Conservation (phyloP, 2,113 vertebrate genomes). For the Gallinago paraguaiae region DNA sequence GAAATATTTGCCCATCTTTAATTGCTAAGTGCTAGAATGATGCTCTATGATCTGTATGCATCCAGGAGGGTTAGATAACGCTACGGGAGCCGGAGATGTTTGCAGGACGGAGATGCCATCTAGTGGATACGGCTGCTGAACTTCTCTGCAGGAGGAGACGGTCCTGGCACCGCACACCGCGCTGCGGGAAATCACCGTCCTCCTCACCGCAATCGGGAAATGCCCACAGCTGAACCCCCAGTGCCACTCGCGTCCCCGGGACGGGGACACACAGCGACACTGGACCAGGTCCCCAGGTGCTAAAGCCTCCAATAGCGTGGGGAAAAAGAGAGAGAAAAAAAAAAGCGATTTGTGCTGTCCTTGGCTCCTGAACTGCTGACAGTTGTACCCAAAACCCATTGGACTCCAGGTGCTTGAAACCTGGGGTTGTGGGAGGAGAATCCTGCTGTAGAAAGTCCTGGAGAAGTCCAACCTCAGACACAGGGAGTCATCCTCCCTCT, state of each 20-base stretch:
- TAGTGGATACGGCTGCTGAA: conserved; percentile 27
- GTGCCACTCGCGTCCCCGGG: not conserved
- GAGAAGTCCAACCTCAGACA: not conserved
- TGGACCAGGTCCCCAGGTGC: not conserved
- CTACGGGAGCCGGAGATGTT: not conserved
- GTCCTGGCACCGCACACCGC: not conserved
- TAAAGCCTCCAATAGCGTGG: not conserved
- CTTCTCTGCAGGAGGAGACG: not conserved
- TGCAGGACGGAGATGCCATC: conserved; percentile 59
- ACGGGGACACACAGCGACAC: rapidly evolving
- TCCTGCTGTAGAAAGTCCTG: not conserved
- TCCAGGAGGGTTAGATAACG: not conserved
- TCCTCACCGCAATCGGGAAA: no score
- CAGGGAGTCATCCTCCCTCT: no score
- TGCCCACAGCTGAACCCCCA: no score
- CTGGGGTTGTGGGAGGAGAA: not conserved
- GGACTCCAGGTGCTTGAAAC: not conserved
- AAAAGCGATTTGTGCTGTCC: not conserved
- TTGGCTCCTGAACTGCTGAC: not conserved
- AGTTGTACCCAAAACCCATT: not conserved
- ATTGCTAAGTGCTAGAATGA: not conserved
- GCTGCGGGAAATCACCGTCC: no score
- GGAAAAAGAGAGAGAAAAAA: rapidly evolving
- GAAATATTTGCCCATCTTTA: not conserved
- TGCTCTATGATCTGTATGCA: not conserved